phyloP scores from a whole-genome alignment of 2,888 invertebrate genomes.

The Limulus polyphemus region DNA sequence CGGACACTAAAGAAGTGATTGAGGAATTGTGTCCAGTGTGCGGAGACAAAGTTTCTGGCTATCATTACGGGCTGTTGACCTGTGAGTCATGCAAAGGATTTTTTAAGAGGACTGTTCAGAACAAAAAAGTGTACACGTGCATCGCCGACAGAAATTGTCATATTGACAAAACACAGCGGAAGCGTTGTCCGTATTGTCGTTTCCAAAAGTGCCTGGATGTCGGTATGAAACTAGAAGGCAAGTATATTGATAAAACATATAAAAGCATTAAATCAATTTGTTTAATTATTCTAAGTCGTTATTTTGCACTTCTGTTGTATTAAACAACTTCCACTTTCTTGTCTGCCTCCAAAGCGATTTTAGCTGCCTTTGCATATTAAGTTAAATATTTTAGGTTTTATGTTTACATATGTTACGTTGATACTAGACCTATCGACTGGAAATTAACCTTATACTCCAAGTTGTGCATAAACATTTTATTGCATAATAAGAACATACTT shows the following conservation, averaged over 20 bases:
- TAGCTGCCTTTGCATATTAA: too few species aligned
- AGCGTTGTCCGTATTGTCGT: slow-evolving; percentile 95
- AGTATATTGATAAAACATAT: slow-evolving; percentile 37
- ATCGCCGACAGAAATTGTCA: slow-evolving; percentile 96
- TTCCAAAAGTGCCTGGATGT: slow-evolving; percentile 99
- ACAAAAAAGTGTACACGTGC: slow-evolving; percentile 99
- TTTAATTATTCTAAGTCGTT: background rate
- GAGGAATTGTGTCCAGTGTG: slow-evolving; percentile 96
- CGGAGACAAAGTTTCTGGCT: slow-evolving; percentile 97
- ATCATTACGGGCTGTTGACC: slow-evolving; percentile 96
- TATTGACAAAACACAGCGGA: slow-evolving; percentile 98
- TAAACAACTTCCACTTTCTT: too few species aligned
- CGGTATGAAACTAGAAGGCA: slow-evolving; percentile 99
- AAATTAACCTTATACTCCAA: too few species aligned
- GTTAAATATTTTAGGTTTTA: too few species aligned
- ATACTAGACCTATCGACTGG: too few species aligned
- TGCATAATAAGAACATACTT: too few species aligned
- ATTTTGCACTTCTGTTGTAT: too few species aligned
- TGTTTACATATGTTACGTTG: too few species aligned
- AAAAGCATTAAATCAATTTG: slow-evolving; percentile 39
- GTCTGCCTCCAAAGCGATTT: too few species aligned
- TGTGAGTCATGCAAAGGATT: slow-evolving; percentile 99
- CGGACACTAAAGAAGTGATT: slow-evolving; percentile 81
- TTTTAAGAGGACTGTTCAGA: slow-evolving; percentile 99
- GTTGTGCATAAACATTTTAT: too few species aligned